Percentiles rank a stretch among this genome's conserved stretches.
Evolutionary conservation across 2,113 vertebrate genomes (phyloP).

Genomic region (Vidua chalybeata): DNA sequence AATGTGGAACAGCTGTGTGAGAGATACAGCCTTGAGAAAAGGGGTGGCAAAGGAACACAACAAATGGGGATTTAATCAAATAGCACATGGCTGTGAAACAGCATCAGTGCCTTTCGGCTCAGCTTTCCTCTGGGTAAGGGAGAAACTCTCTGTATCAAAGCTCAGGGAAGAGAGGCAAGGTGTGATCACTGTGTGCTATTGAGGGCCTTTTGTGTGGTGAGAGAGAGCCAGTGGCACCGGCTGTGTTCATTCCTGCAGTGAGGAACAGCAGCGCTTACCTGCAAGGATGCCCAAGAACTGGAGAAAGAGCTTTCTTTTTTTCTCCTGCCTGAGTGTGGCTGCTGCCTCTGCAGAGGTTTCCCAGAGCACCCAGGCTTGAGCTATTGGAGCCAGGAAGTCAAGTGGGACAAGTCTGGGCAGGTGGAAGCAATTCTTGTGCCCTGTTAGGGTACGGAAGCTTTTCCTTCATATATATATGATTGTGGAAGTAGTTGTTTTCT

Average conservation of each 20-base stretch:
- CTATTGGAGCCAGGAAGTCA: neutral
- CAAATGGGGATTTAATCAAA: constrained; percentile 33
- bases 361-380: neutral
- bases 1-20: constrained; percentile 60
- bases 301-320: neutral
- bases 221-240: neutral
- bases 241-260: neutral
- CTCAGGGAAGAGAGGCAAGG: neutral
- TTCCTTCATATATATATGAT: neutral
- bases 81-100: neutral
- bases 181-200: neutral
- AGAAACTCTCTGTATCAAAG: neutral
- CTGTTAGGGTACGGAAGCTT: neutral
- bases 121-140: neutral
- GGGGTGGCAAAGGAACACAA: constrained; percentile 20
- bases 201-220: neutral
- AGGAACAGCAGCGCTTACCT: neutral
- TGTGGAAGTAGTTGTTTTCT: neutral
- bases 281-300: neutral
- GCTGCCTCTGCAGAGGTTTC: neutral
- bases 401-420: neutral
- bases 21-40: constrained; percentile 57
- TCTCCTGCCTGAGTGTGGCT: neutral
- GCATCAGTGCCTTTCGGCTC: neutral
- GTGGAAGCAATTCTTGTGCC: neutral